Evolutionary conservation across 2,888 invertebrate genomes (phyloP).

Genomic region (Lapara coniferarum): DNA sequence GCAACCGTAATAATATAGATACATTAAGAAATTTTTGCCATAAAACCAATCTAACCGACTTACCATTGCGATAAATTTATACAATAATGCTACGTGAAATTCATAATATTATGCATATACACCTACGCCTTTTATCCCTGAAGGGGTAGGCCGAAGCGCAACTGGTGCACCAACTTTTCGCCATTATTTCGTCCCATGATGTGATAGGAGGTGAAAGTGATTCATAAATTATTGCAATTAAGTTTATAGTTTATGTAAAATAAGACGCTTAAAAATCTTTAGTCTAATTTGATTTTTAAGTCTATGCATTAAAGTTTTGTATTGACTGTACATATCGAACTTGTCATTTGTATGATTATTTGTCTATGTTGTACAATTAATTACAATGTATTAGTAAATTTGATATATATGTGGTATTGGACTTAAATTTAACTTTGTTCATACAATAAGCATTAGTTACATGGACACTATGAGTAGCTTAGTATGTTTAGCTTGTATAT

Average conservation of each 20-base stretch:
- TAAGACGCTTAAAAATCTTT: too few species aligned
- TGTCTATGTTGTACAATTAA: conserved; percentile 2
- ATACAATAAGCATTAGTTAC: background rate
- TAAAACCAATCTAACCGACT: conserved; percentile 3
- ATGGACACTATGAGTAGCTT: too few species aligned
- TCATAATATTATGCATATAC: too few species aligned
- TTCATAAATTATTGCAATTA: background rate
- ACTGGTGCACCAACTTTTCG: too few species aligned
- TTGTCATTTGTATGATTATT: conserved; percentile 15
- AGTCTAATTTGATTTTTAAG: too few species aligned
- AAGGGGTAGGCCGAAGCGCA: too few species aligned
- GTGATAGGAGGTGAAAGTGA: background rate
- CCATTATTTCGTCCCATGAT: too few species aligned
- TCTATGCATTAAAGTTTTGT: background rate
- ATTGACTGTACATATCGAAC: background rate
- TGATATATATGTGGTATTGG: conserved; percentile 4
- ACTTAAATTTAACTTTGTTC: background rate
- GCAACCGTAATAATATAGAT: background rate
- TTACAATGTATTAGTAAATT: background rate
- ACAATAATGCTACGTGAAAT: too few species aligned
- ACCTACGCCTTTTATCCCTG: too few species aligned
- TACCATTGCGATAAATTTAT: background rate
- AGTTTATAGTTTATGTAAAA: background rate
- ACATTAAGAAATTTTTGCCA: conserved; percentile 10
- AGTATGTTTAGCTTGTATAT: too few species aligned